A percentile compares a stretch with the other conserved stretches of the same genome.
phyloP scores from a whole-genome alignment of 1,140 invertebrate genomes.

The Caerostris darwini region DNA sequence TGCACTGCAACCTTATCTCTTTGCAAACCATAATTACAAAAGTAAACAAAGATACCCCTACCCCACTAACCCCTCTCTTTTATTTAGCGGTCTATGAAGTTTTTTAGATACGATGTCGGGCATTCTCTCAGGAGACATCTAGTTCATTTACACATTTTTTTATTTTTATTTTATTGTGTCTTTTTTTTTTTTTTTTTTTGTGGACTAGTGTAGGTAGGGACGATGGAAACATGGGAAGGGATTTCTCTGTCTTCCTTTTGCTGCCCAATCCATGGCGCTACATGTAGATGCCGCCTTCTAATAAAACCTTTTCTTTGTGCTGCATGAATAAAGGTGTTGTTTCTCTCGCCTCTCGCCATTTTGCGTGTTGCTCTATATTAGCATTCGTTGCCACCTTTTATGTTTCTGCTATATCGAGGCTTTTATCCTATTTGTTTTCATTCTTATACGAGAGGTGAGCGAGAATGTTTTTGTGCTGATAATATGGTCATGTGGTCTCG shows the following conservation, averaged over 20 bases:
- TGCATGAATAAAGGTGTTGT: conserved; percentile 32
- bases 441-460: background rate
- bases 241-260: background rate
- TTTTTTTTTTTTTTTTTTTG: background rate
- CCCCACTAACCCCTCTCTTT: background rate
- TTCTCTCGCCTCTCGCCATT: conserved; percentile 3
- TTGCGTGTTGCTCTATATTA: conserved; percentile 42
- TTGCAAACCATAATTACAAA: conserved; percentile 40
- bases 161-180: background rate
- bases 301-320: conserved; percentile 15
- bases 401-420: background rate
- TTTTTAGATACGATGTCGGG: conserved; percentile 23
- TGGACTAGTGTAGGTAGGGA: background rate
- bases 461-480: background rate
- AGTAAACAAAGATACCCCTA: conserved; percentile 7
- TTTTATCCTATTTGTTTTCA: background rate
- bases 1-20: too few relatives aligned
- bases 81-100: conserved; percentile 44
- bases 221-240: background rate
- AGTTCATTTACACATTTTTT: conserved; percentile 53
- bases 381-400: background rate
- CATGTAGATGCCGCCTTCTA: background rate
- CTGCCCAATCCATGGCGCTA: background rate
- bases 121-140: conserved; percentile 39
- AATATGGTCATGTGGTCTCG: background rate